A percentile compares a stretch with the other conserved stretches of the same genome.
These are phyloP conservation scores for Sphinx pinastri DNA, from an alignment of 2,888 invertebrate species.

Conservation along the genomic window DNA sequence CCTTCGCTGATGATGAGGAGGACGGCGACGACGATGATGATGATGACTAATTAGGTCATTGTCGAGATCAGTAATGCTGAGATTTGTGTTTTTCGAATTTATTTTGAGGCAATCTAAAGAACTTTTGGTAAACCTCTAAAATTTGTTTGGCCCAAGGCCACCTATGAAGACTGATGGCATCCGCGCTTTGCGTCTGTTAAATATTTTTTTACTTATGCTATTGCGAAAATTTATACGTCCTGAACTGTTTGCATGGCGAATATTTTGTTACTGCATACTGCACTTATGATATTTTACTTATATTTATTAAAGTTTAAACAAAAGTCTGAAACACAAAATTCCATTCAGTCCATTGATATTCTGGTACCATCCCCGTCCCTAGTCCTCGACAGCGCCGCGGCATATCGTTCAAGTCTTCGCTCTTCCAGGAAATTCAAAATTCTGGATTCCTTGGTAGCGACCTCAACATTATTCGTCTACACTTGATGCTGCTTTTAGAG, in stretches of 20 bases:
- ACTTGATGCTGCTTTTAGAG: too few relatives aligned
- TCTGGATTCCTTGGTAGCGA: too few relatives aligned
- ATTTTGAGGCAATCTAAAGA: slow-evolving; percentile 6
- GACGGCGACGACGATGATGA: not conserved
- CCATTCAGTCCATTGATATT: not conserved
- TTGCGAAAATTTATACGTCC: slow-evolving; percentile 5
- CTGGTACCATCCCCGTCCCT: not conserved
- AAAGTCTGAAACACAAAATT: not conserved
- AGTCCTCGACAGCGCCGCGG: too few relatives aligned
- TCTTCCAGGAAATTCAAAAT: too few relatives aligned
- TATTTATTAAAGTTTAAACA: not conserved
- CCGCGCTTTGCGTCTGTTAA: not conserved
- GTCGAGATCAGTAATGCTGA: not conserved
- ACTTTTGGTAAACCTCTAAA: not conserved
- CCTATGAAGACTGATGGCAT: not conserved
- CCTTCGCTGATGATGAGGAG: not conserved
- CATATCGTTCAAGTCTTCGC: too few relatives aligned
- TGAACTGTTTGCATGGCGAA: not conserved
- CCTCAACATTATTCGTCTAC: too few relatives aligned
- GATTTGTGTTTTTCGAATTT: not conserved
- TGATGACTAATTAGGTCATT: not conserved
- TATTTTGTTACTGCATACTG: not conserved
- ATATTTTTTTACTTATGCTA: not conserved
- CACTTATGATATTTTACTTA: not conserved
- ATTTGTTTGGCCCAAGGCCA: not conserved